Evolutionary conservation across 2,888 invertebrate species (phyloP).

Genomic region (Cheilosia variabilis): DNA sequence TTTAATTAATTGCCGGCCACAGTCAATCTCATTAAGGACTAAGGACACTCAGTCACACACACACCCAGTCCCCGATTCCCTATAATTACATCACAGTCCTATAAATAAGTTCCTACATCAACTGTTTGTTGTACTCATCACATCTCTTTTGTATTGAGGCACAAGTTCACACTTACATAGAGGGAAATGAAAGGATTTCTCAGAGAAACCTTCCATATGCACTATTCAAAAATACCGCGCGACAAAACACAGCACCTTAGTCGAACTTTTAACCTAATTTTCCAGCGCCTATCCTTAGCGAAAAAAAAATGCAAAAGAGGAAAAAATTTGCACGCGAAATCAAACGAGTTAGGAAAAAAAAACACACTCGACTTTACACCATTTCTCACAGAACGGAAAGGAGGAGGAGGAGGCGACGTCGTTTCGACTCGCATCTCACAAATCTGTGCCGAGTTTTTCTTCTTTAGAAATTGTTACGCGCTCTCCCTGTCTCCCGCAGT

Average conservation of each 20-base stretch:
- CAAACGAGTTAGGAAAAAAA: slow-evolving; percentile 58
- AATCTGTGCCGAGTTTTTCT: slow-evolving; percentile 66
- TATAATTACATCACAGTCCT: slow-evolving; percentile 54
- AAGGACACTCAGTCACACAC: slow-evolving; percentile 46
- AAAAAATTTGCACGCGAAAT: slow-evolving; percentile 42
- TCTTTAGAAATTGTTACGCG: slow-evolving; percentile 46
- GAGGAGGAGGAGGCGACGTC: not conserved
- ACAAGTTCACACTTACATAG: slow-evolving; percentile 7
- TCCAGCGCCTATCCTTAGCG: slow-evolving; percentile 23
- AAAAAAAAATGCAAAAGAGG: not conserved
- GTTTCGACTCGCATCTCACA: slow-evolving; percentile 16
- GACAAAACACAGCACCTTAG: slow-evolving; percentile 60
- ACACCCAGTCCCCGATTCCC: slow-evolving; percentile 15
- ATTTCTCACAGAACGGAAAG: slow-evolving; percentile 11
- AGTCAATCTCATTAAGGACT: slow-evolving; percentile 69
- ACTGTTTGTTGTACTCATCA: slow-evolving; percentile 16
- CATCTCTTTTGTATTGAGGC: slow-evolving; percentile 7
- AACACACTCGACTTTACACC: slow-evolving; percentile 46
- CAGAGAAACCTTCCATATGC: slow-evolving; percentile 40
- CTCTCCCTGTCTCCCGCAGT: not conserved
- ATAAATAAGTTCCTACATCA: slow-evolving; percentile 11
- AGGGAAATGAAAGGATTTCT: slow-evolving; percentile 2
- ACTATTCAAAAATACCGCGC: slow-evolving; percentile 56
- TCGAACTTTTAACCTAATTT: slow-evolving; percentile 74
- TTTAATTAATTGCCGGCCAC: slow-evolving; percentile 46